Conservation (phyloP, 2,888 invertebrate genomes). For the Sphaerophoria rueppellii region DNA sequence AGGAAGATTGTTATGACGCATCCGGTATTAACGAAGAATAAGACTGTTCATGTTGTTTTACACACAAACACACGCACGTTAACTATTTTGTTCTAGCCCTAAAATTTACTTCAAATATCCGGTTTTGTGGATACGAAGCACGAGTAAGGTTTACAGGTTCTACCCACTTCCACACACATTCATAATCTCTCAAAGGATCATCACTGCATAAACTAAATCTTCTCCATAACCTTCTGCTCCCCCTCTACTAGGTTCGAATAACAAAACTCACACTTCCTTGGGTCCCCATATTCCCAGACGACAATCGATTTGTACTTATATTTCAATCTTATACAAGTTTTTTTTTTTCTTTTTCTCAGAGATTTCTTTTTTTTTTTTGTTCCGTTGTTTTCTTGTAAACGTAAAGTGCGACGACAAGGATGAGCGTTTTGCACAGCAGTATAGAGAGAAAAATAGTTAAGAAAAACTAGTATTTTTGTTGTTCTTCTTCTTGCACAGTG, state of each 20-base stretch:
- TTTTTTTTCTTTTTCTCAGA: conserved; percentile 37
- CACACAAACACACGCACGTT: conserved; percentile 9
- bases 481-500: not conserved
- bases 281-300: conserved; percentile 18
- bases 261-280: no score
- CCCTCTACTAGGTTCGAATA: not conserved
- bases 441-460: conserved; percentile 5
- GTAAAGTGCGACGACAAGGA: conserved; percentile 1
- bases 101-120: conserved; percentile 60
- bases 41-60: conserved; percentile 38
- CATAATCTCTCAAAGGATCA: conserved; percentile 54
- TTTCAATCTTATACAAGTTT: conserved; percentile 68
- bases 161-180: conserved; percentile 14
- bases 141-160: conserved; percentile 21
- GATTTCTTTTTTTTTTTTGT: conserved; percentile 19
- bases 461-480: conserved; percentile 24
- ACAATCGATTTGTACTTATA: conserved; percentile 73
- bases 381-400: conserved; percentile 20
- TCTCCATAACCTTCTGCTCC: conserved; percentile 25
- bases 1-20: conserved; percentile 44
- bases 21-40: conserved; percentile 32
- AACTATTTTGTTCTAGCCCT: conserved; percentile 20
- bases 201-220: conserved; percentile 62
- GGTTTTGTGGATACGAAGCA: conserved; percentile 12
- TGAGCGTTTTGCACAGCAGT: conserved; percentile 5